A percentile compares a stretch with the other conserved stretches of the same genome.
These are phyloP conservation scores for Oscheius sp. DNA, from an alignment of 2,888 invertebrate species.

Conservation along the genomic window DNA sequence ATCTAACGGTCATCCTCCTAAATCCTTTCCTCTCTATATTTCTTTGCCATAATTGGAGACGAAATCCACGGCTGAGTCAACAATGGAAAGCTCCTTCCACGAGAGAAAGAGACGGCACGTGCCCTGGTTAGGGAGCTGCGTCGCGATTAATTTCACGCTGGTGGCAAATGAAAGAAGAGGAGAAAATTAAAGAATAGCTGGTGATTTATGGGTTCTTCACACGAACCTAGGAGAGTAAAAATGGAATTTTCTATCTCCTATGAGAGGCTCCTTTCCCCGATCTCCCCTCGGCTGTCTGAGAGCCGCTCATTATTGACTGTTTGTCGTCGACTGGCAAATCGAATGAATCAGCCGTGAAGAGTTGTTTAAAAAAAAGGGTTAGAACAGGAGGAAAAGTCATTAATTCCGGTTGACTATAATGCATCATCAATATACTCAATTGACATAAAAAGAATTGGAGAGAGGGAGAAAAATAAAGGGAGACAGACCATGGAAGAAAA, in stretches of 20 bases:
- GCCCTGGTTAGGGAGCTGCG: background rate
- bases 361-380: background rate
- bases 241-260: no score
- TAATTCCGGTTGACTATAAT: no score
- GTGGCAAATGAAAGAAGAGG: background rate
- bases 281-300: conserved; percentile 13
- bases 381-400: no score
- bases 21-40: no score
- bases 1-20: no score
- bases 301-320: conserved; percentile 21
- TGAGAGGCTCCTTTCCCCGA: no score
- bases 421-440: no score
- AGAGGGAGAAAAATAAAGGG: background rate
- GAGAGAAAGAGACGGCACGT: background rate
- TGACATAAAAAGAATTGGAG: background rate
- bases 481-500: no score
- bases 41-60: no score
- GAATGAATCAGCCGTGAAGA: conserved; percentile 8
- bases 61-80: background rate
- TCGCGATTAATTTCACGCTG: background rate
- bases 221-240: no score
- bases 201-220: no score
- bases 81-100: background rate
- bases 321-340: conserved; percentile 8
- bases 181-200: background rate